Conservation (phyloP, 2,113 vertebrate genomes). For the Bolborhynchus lineola region DNA sequence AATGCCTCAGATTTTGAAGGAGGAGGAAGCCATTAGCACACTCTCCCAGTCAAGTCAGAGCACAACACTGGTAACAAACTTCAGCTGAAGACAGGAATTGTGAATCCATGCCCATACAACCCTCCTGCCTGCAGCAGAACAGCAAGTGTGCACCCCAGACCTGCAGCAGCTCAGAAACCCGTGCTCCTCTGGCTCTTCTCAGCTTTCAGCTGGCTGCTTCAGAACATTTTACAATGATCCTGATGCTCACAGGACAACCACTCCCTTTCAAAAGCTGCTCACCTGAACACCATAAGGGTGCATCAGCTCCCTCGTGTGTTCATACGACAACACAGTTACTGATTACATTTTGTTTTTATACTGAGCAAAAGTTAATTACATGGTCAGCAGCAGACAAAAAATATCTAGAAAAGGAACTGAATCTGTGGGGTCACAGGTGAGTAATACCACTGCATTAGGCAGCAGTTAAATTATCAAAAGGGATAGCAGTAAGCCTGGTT, state of each 20-base stretch:
- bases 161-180: background rate
- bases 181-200: background rate
- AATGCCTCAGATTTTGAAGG: background rate
- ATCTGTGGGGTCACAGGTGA: rapidly evolving
- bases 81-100: background rate
- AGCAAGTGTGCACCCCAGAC: rapidly evolving
- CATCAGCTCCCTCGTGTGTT: background rate
- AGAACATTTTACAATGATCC: too few species aligned
- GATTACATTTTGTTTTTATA: background rate
- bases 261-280: background rate
- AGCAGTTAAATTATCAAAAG: background rate
- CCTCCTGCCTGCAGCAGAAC: background rate
- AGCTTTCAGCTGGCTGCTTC: background rate
- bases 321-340: background rate
- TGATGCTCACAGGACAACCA: background rate
- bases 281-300: background rate
- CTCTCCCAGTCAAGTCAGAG: background rate
- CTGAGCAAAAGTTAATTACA: background rate
- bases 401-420: background rate
- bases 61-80: background rate
- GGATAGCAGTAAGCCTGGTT: background rate
- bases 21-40: background rate
- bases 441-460: background rate
- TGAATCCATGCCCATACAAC: background rate
- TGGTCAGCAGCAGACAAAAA: background rate